These are phyloP conservation scores for Dicaeum eximium DNA, from an alignment of 2,113 vertebrate species.

Conservation along the genomic window DNA sequence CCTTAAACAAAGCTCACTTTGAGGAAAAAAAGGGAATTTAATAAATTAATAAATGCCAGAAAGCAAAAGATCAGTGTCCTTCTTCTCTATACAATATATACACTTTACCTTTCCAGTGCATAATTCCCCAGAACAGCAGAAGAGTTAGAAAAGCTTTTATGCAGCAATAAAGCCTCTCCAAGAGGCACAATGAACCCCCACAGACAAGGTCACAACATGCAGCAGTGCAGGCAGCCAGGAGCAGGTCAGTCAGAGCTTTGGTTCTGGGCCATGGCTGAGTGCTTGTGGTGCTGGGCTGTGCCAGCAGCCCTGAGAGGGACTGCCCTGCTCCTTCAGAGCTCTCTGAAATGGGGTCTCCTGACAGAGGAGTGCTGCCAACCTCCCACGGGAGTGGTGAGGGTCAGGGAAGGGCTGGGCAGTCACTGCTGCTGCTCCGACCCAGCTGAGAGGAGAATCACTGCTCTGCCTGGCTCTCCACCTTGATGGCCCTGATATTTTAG, in stretches of 20 bases:
- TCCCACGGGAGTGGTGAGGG: accelerated
- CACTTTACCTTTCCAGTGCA: neutral
- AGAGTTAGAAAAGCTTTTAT: neutral
- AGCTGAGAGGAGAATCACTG: neutral
- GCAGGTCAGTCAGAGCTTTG: neutral
- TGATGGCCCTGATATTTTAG: neutral
- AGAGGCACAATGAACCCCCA: neutral
- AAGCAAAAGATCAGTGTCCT: neutral
- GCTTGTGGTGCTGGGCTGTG: accelerated
- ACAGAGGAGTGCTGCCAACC: neutral
- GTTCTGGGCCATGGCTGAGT: accelerated
- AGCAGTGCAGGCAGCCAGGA: neutral
- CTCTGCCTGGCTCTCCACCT: neutral
- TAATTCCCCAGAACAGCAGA: neutral
- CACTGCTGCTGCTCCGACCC: neutral
- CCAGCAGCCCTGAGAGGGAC: neutral
- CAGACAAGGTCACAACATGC: neutral
- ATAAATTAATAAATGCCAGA: neutral
- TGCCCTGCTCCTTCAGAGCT: neutral
- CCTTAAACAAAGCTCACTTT: neutral
- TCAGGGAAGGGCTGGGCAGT: neutral
- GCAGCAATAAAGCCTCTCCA: neutral
- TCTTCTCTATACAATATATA: neutral
- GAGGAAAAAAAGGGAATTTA: neutral
- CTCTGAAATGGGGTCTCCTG: neutral